Evolutionary conservation across 1,140 invertebrate species (phyloP), one percentile per base, ranked within the genome.

Genomic region (Microplitis mediator): DNA sequence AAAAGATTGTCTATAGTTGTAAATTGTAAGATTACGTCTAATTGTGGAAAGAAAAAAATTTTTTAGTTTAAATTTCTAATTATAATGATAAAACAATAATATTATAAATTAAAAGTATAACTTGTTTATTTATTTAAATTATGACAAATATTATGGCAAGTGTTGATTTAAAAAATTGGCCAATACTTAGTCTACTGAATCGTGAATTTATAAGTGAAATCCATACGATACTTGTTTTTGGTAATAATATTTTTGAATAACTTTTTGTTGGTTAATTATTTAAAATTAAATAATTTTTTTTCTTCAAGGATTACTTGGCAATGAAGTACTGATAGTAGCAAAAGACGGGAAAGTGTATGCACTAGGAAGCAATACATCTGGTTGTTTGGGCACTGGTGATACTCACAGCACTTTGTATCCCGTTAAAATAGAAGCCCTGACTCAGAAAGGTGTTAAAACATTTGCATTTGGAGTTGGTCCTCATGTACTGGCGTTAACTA

Each of bases 391-490:
- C n/a, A 84, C 90, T 39, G 90, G 91, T 56, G 88, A 88, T 77
- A 79, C 87, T 0, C 85, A 88, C 13, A 89, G 88, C 74, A 90
- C 89, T 60, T 80, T 92, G 66, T 84, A 88, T 73, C 91, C 91
- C 3, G 87, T 88, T 68, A 90, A 89, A 84, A 87, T 93, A 31
- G 88, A 90, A 61, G 78, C 79, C 9, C 79, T 93, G 0, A 91
- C 90, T 73, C 86, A 88, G 61, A 92, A 91, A 79, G 84, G 85
- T 16, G 88, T 92, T 64, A 86, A 88, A 82, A 89, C 88, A 35
- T 89, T 93, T 80, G 88, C 90, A 3, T 91, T 90, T 87, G 91
- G 91, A 4, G 91, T 88, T 84, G 91, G 91, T 32, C 91, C 91
- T 14, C 91, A 93, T 81, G 90, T 93, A 8, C 79, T 93, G 60